phyloP scores from a whole-genome alignment of 2,797 vertebrate species.

The Clangula hyemalis region DNA sequence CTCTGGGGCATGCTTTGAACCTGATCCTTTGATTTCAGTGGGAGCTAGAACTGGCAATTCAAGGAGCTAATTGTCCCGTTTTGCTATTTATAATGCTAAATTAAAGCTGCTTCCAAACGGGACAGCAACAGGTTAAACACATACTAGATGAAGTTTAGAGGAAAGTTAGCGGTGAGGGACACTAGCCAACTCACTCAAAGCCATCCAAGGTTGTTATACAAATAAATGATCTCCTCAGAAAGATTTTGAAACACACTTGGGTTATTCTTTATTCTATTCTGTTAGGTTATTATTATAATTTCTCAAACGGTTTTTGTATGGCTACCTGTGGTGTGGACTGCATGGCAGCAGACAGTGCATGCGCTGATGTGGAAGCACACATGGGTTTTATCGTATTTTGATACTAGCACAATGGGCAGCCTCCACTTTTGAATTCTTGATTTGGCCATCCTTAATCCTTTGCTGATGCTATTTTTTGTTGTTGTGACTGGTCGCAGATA shows the following conservation, averaged over 20 bases:
- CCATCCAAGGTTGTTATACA: background rate
- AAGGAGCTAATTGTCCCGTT: constrained; percentile 36
- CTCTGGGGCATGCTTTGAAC: constrained; percentile 56
- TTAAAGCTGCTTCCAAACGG: constrained; percentile 11
- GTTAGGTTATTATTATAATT: background rate
- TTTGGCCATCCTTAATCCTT: constrained; percentile 34
- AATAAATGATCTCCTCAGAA: background rate
- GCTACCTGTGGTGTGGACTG: background rate
- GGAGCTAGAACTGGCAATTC: constrained; percentile 4
- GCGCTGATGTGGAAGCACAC: background rate
- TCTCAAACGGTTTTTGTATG: background rate
- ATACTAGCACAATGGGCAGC: background rate
- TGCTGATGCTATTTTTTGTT: constrained; percentile 46
- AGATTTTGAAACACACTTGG: background rate
- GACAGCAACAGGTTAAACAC: constrained; percentile 1
- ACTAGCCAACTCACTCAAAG: background rate
- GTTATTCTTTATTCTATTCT: background rate
- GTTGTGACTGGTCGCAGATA: constrained; percentile 25
- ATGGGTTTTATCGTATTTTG: constrained; percentile 3
- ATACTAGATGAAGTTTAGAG: background rate
- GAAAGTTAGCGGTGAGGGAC: constrained; percentile 6
- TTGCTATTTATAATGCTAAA: constrained; percentile 16
- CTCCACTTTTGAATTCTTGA: constrained; percentile 4
- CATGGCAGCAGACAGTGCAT: background rate
- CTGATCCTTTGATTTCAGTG: constrained; percentile 50